Conservation (phyloP, 2,113 vertebrate genomes). For the Apodemus speciosus region DNA sequence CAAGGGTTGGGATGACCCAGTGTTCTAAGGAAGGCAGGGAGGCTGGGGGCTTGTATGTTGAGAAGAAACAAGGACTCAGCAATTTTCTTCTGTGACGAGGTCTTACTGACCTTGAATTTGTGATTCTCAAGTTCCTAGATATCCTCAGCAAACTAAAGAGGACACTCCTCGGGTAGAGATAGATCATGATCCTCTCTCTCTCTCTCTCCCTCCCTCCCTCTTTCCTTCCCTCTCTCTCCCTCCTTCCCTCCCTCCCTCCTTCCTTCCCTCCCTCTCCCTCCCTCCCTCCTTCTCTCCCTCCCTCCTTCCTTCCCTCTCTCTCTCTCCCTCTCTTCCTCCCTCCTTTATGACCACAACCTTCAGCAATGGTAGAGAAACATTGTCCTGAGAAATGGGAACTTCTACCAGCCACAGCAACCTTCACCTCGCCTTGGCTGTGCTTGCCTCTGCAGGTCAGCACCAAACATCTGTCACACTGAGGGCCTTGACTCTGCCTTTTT, state of each 20-base stretch:
- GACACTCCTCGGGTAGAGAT: neutral
- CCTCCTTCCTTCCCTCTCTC: fast-evolving
- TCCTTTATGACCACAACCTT: neutral
- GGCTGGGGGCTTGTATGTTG: neutral
- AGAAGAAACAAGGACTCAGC: neutral
- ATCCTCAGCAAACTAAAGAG: neutral
- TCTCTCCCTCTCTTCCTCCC: neutral
- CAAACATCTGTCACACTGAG: neutral
- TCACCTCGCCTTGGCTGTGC: neutral
- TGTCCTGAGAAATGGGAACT: slow-evolving; percentile 24
- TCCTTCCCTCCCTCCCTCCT: too few species aligned
- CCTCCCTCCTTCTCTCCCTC: neutral
- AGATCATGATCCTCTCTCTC: neutral
- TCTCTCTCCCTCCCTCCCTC: neutral
- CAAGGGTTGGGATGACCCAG: neutral
- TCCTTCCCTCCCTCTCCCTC: too few species aligned
- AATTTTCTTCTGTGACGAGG: too few species aligned
- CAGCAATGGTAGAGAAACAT: neutral
- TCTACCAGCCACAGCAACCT: neutral
- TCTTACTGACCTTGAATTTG: neutral
- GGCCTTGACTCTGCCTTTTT: neutral
- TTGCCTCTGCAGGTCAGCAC: neutral
- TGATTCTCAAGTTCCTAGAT: neutral
- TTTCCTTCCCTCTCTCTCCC: fast-evolving
- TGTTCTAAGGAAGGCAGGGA: neutral